These are phyloP conservation scores for Gymnocypris eckloni DNA, from an alignment of 2,797 vertebrate genomes.

Conservation along the genomic window DNA sequence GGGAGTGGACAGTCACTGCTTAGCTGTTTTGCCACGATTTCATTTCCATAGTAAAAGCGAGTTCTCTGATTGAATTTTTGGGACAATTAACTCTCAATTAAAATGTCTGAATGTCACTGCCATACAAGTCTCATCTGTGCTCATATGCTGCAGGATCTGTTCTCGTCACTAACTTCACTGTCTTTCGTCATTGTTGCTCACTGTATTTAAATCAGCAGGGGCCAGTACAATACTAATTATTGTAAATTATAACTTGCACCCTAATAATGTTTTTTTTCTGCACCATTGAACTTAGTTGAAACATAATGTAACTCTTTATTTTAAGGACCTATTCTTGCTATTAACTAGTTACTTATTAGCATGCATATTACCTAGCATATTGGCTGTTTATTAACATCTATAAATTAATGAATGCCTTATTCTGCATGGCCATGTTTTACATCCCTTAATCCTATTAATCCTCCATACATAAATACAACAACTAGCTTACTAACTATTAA, in stretches of 20 bases:
- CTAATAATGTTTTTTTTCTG: neutral
- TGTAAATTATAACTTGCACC: neutral
- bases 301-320: neutral
- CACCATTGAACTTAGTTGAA: neutral
- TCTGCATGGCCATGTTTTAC: neutral
- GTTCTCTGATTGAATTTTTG: neutral
- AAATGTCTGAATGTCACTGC: conserved; percentile 12
- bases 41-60: neutral
- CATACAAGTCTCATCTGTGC: neutral
- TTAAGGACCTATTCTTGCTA: neutral
- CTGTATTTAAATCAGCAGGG: neutral
- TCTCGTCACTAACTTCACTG: neutral
- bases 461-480: neutral
- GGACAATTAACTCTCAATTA: conserved; percentile 24
- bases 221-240: neutral
- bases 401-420: neutral
- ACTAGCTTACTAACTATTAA: neutral
- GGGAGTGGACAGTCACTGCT: conserved; percentile 18
- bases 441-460: neutral
- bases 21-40: conserved; percentile 1
- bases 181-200: neutral
- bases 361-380: neutral
- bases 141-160: conserved; percentile 1
- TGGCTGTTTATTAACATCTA: neutral
- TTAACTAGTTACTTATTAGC: neutral